Evolutionary conservation across 2,888 invertebrate genomes (phyloP), one percentile per base, ranked within the genome.

Genomic region (Isoperla grammatica): DNA sequence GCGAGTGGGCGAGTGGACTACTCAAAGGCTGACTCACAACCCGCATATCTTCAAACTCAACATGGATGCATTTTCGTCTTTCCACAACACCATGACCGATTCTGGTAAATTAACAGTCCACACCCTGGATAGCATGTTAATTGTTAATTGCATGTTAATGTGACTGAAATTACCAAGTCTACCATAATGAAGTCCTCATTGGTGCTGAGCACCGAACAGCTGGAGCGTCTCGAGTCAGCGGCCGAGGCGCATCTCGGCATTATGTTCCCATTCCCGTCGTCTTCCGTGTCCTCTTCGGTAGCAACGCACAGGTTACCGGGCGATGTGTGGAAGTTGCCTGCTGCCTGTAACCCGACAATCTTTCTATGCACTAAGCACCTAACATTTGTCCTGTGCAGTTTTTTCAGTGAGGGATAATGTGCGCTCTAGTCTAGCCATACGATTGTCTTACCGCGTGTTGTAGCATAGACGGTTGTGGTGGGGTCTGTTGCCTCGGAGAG

Each of bases 141-240:
- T n/a, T n/a, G 29, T 29, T 29, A 29, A 29, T 29, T 6, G 15
- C 15, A 43, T 3, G 43, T 43, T 15, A 43, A 17, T 43, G 43
- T 43, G 43, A 43, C 5, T 43, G 43, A 43, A 40, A 78, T 79
- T 79, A 85, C 85, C 81, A 85, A 77, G 74, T 85, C 84, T 72
- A 86, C 82, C 81, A 85, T 81, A 72, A 85, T 84, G 78, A 85
- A 85, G 73, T 84, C 85, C 67, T 84, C 84, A 66, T 79, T 79
- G 54, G 78, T 76, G 64, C 79, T 79, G 60, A 75, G 74, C 72
- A 78, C 75, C 37, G 79, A 79, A 64, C 76, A 73, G 64, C 75
- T 75, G 59, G 77, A 76, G 63, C 76, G 69, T 65, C 75, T 73
- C 29, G 76, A 76, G 61, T 74, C 74, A 58, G 73, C 59, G 12